Conservation (phyloP, 2,888 invertebrate genomes). For the Pollenia angustigena region DNA sequence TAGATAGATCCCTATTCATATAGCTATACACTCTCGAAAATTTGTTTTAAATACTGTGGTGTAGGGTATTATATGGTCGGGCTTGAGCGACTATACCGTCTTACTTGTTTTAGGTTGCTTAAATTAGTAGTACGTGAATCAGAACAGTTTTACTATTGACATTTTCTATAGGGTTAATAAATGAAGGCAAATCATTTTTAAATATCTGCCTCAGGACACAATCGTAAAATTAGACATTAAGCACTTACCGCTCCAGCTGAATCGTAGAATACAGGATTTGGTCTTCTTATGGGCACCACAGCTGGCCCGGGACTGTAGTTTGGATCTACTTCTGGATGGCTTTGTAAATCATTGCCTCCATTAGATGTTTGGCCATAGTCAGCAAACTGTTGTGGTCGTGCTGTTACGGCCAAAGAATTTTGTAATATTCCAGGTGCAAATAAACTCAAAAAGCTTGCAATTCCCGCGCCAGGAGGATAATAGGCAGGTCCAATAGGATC, state of each 20-base stretch:
- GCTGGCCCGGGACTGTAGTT: slow-evolving; percentile 73
- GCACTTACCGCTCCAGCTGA: slow-evolving; percentile 79
- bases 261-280: slow-evolving; percentile 78
- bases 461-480: slow-evolving; percentile 74
- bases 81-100: no score
- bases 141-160: no score
- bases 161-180: no score
- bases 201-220: no score
- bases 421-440: slow-evolving; percentile 81
- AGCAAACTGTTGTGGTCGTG: slow-evolving; percentile 64
- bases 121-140: background rate
- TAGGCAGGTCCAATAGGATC: slow-evolving; percentile 76
- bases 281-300: slow-evolving; percentile 75
- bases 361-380: slow-evolving; percentile 55
- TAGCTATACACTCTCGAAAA: no score
- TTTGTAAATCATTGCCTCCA: slow-evolving; percentile 74
- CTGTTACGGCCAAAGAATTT: slow-evolving; percentile 77
- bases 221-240: background rate
- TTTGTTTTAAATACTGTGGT: no score
- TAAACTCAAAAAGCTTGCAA: slow-evolving; percentile 80
- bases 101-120: no score
- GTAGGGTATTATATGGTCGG: no score
- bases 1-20: no score
- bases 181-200: no score
- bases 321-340: slow-evolving; percentile 81